Base-by-base conservation (phyloP, 2,888 invertebrate genomes). In the Gisinianus flammeolus region DNA sequence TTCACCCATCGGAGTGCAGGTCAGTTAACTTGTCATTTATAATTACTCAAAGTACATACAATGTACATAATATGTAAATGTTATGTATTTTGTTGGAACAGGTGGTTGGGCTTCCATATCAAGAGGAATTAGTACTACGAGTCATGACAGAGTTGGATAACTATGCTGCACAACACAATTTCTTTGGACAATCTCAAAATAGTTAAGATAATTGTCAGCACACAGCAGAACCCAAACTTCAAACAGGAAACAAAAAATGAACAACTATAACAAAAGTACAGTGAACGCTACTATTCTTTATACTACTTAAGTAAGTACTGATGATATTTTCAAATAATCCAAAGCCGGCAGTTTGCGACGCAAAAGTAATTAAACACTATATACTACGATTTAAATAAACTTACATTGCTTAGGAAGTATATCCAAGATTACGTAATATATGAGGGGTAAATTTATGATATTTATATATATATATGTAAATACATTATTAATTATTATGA, bases 1-100 rank as follows among this genome's bases (percentile, higher is more conserved):
- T 19, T 80, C 83, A 5, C 84, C 84, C 12, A 83, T 84, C 28
- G 81, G 81, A 52, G 81, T 84, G 33, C 84, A 84, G 78, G 80
- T 83, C 16, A 44, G 8, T 44, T 12, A 56, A 12, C 4, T 5
- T 56, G 56, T n/a, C 56, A 12, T 56, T 56, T 4, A 10, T 12
- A 12, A 12, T 10, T 56, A 22, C 12, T 12, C 56, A 6, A 56
- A n/a, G 56, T n/a, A n/a, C 19, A n/a, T 12, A 56, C 10, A 56
- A 56, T 10, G 16, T 56, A 22, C n/a, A 5, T 12, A 35, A 12
- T 35, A 35, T 35, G 35, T 5, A 12, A 35, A 12, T 35, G 5
- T 35, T 12, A n/a, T 6, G 56, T 56, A n/a, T n/a, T n/a, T n/a
- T n/a, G 56, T 56, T 4, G 22, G 22, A n/a, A 6, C 84, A 84